A percentile compares a stretch with the other conserved stretches of the same genome.
Evolutionary conservation across 2,797 vertebrate species (phyloP).

Genomic region (Sebastes vulpes): DNA sequence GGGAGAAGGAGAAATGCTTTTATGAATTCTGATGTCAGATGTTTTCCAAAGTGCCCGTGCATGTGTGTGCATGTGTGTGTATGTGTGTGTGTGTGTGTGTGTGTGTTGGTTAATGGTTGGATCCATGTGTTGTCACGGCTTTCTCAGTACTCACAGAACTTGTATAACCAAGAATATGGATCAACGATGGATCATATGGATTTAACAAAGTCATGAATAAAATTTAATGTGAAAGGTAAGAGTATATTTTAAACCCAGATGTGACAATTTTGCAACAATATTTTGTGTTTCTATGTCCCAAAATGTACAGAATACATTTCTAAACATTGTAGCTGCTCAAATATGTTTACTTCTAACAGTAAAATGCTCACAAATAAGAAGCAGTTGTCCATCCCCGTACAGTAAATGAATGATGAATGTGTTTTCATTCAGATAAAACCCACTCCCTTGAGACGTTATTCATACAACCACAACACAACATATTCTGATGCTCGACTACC

Average conservation of each 20-base stretch:
- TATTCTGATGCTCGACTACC: constrained; percentile 23
- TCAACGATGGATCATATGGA: neutral
- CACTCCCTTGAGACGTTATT: constrained; percentile 9
- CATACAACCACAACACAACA: constrained; percentile 30
- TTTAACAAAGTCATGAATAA: neutral
- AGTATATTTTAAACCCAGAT: neutral
- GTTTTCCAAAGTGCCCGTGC: constrained; percentile 75
- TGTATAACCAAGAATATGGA: neutral
- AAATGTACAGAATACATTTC: neutral
- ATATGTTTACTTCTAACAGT: neutral
- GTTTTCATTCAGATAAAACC: constrained; percentile 38
- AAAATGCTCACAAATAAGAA: neutral
- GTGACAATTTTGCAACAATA: neutral
- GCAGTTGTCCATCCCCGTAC: neutral
- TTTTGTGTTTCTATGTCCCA: neutral
- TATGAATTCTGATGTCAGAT: constrained; percentile 84
- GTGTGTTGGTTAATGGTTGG: constrained; percentile 1
- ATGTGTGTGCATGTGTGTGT: neutral
- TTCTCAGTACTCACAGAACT: neutral
- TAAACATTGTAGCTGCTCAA: neutral
- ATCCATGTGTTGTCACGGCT: constrained; percentile 12
- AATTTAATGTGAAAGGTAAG: neutral
- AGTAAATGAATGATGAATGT: constrained; percentile 5
- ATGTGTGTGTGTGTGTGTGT: constrained; percentile 17
- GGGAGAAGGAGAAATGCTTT: constrained; percentile 72